Base-by-base conservation (phyloP, 2,888 invertebrate species). In the Acanthosepion pharaonis region DNA sequence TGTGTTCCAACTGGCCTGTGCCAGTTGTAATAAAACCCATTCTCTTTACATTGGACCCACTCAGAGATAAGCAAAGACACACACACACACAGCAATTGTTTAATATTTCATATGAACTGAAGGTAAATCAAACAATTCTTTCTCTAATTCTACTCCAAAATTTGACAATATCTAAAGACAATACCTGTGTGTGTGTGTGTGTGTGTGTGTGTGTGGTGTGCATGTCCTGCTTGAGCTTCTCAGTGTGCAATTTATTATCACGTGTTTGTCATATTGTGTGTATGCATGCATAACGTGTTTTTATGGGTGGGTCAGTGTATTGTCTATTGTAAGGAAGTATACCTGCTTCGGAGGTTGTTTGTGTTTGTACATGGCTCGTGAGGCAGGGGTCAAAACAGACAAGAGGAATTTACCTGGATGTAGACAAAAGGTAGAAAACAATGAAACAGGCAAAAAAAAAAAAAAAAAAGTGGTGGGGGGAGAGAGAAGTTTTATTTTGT, bases 341-440 rank as follows among this genome's bases (percentile, higher is more conserved):
- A 78, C 78, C 78, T 78, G 78, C n/a, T 18, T n/a, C 15, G 3
- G n/a, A 6, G 18, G n/a, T n/a, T 33, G n/a, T 33, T 33, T 15
- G 15, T n/a, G n/a, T 78, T 78, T 78, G n/a, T 78, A 33, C 78
- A 11, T 15, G n/a, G 78, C 78, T 78, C 15, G n/a, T 78, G n/a
- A 33, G n/a, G 78, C 15, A 78, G n/a, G 78, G 78, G 11, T 78
- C 78, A 15, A n/a, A n/a, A 78, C n/a, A n/a, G 78, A 78, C n/a
- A 78, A 78, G 78, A 78, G n/a, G n/a, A 78, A n/a, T 78, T 78
- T 78, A 78, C 78, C 78, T 78, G 78, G 78, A 78, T 33, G 78
- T 8, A 33, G 33, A 33, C 78, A n/a, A 33, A 33, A 78, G n/a
- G n/a, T 59, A 33, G 78, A n/a, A 78, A 78, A 78, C 78, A 78